Percentiles rank a stretch among this genome's conserved stretches.
These are phyloP conservation scores for Brachyopa scutellaris DNA, from an alignment of 2,888 invertebrate species.

Conservation along the genomic window DNA sequence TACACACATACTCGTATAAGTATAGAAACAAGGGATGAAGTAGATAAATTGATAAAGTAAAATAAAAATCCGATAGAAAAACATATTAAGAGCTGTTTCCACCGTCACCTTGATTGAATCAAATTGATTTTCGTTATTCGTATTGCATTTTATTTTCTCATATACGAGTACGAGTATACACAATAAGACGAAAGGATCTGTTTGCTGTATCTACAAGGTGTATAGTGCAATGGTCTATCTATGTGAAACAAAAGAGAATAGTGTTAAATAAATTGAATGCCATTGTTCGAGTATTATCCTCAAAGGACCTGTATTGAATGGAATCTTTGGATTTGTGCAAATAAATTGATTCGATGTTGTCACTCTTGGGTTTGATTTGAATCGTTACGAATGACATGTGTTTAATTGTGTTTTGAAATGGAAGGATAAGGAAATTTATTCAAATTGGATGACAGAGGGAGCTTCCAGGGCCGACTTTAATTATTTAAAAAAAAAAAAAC, in stretches of 20 bases:
- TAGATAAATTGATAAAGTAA: conserved; percentile 41
- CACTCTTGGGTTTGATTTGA: conserved; percentile 29
- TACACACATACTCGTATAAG: too few relatives aligned
- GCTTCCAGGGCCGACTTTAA: too few relatives aligned
- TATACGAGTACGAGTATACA: not conserved
- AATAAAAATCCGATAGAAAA: conserved; percentile 37
- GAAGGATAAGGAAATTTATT: too few relatives aligned
- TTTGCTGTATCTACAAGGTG: not conserved
- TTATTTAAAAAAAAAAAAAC: too few relatives aligned
- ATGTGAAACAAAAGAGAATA: conserved; percentile 27
- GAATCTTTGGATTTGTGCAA: conserved; percentile 34
- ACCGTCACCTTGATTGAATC: conserved; percentile 53
- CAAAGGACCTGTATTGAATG: conserved; percentile 21
- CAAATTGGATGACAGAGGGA: too few relatives aligned
- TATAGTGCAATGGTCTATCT: conserved; percentile 7
- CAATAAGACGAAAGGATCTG: conserved; percentile 7
- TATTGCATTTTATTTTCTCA: conserved; percentile 35
- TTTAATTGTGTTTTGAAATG: not conserved
- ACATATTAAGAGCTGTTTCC: conserved; percentile 30
- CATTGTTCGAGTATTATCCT: conserved; percentile 30
- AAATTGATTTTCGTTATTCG: conserved; percentile 55
- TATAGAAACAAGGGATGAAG: too few relatives aligned
- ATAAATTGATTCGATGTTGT: conserved; percentile 44
- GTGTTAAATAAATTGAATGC: conserved; percentile 51
- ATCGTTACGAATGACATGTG: not conserved